Conservation (phyloP, 2,888 invertebrate genomes). For the Boloria euphrosyne region DNA sequence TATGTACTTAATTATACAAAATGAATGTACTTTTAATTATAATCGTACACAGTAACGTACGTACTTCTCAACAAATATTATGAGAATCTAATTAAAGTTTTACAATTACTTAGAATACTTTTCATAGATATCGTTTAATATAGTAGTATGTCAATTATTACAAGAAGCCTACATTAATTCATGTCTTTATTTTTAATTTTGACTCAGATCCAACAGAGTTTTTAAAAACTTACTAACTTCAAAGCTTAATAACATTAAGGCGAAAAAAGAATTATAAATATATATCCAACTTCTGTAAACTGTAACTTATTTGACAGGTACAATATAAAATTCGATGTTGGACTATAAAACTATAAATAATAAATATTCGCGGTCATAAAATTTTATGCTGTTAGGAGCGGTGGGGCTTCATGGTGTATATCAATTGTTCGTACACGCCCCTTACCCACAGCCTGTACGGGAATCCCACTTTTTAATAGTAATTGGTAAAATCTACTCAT, state of each 20-base stretch:
- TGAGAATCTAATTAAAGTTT: too few species aligned
- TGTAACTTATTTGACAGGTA: conserved; percentile 45
- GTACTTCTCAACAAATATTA: too few species aligned
- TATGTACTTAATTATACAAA: too few species aligned
- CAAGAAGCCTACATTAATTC: too few species aligned
- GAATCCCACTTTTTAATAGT: conserved; percentile 24
- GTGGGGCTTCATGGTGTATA: conserved; percentile 56
- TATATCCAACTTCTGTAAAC: conserved; percentile 23
- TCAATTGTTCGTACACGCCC: conserved; percentile 29
- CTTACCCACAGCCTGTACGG: conserved; percentile 13
- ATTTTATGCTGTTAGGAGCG: conserved; percentile 69
- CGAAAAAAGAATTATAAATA: neutral
- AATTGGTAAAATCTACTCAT: conserved; percentile 6
- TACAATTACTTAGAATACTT: neutral
- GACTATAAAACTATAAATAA: conserved; percentile 74
- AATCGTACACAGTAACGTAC: too few species aligned
- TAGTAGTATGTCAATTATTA: too few species aligned
- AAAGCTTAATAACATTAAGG: too few species aligned
- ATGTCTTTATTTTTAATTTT: too few species aligned
- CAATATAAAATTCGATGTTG: conserved; percentile 55
- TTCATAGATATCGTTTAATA: too few species aligned
- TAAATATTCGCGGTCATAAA: conserved; percentile 74
- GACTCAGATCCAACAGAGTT: too few species aligned
- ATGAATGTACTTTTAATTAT: too few species aligned
- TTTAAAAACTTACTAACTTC: too few species aligned